Base-by-base conservation (phyloP, 2,797 vertebrate species). In the Tauraco hartlaubi region DNA sequence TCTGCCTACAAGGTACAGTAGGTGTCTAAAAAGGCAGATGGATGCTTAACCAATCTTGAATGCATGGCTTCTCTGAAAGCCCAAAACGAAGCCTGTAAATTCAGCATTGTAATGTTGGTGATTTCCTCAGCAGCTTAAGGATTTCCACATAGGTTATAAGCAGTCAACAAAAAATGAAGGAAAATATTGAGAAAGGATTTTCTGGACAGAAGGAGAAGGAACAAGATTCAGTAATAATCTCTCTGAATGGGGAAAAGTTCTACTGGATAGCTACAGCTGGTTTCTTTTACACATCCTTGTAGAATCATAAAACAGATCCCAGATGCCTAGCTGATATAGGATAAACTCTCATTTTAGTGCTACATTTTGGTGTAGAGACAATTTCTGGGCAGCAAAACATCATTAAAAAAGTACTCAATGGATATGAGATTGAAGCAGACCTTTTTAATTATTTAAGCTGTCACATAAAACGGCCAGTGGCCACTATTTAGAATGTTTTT, bases 301-400 rank as follows among this genome's bases (percentile, higher is more conserved):
- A 86, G 93, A 90, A 93, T 81, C 52, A 58, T 93, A 94, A 96
- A 96, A 44, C 41, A 85, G 61, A 88, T 94, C 79, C 55, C 81
- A 83, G 76, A 89, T 91, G 76, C 81, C 76, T 83, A 80, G 54
- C 20, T 96, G 85, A 94, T 91, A 88, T 18, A 84, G 86, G 43
- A 80, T 55, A 96, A 96, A 75, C 86, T 96, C 54, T 90, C 33
- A 46, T 88, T 84, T 95, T 74, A 91, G 21, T 76, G 25, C 19
- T 88, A 64, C 11, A 26, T 69, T 96, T 95, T 88, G 54, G 48
- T 88, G 31, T 51, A 90, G 74, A 86, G 33, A 67, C n/a, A 14
- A 86, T 91, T 95, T 93, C 46, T 63, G 63, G 29, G 37, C 76
- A 94, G 46, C 9, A 92, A 92, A 94, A 56, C 43, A 51, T 72